A percentile compares a stretch with the other conserved stretches of the same genome.
Evolutionary conservation across 92 coral and sea anemone genomes (phyloP).

Genomic region (Epizoanthus illoricatus): DNA sequence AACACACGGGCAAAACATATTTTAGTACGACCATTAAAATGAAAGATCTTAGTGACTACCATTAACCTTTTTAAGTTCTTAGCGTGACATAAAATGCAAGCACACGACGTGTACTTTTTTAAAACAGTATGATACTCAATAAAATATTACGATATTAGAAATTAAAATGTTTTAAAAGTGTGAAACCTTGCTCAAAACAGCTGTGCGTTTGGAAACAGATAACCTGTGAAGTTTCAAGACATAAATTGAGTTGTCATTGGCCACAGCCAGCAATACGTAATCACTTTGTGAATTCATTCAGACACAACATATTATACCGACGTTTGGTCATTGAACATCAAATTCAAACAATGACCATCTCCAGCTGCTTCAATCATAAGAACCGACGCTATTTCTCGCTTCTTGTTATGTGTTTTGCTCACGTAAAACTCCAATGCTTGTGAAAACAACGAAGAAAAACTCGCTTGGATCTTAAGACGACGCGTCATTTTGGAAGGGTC

Average conservation of each 20-base stretch:
- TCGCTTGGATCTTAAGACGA: background rate
- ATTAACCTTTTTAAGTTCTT: too few species aligned
- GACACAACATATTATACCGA: slow-evolving; percentile 23
- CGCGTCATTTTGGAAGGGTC: background rate
- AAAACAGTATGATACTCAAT: too few species aligned
- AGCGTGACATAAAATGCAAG: too few species aligned
- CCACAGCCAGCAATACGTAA: slow-evolving; percentile 4
- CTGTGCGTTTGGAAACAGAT: background rate
- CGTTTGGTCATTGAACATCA: background rate
- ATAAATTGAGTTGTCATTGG: slow-evolving; percentile 8
- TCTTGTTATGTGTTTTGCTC: background rate
- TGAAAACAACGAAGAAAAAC: background rate
- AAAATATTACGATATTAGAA: too few species aligned
- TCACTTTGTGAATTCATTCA: background rate
- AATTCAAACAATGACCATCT: background rate
- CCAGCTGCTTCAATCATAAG: slow-evolving; percentile 27
- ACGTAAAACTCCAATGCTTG: background rate
- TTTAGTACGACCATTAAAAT: too few species aligned
- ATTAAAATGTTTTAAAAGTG: background rate
- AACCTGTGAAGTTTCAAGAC: slow-evolving; percentile 5
- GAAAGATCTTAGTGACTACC: too few species aligned
- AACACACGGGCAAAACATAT: too few species aligned
- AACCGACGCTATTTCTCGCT: slow-evolving; percentile 32
- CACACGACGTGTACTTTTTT: too few species aligned
- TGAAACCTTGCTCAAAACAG: background rate